These are phyloP conservation scores for Brachionus koreanus DNA, from an alignment of 1,140 invertebrate species.

Conservation along the genomic window DNA sequence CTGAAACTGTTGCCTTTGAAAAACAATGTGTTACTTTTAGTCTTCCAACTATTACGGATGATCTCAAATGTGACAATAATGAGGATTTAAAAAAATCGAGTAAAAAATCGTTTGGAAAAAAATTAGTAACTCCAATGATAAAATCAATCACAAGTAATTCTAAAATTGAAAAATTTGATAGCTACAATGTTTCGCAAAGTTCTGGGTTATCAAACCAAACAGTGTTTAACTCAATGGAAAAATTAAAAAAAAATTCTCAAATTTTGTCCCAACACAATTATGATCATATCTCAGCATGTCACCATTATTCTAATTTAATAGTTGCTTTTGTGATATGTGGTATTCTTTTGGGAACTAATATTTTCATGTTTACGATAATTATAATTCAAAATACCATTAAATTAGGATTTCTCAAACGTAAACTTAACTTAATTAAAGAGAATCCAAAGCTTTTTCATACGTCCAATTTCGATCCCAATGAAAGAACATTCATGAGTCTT, in stretches of 20 bases:
- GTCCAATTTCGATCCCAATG: neutral
- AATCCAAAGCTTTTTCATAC: neutral
- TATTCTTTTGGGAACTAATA: conserved; percentile 30
- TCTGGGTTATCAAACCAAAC: neutral
- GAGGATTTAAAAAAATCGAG: neutral
- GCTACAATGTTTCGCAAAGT: neutral
- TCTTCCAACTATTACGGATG: neutral
- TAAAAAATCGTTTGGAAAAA: neutral
- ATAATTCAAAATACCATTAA: conserved; percentile 43
- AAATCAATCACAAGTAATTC: neutral
- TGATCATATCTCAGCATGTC: conserved; percentile 1
- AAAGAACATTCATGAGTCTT: neutral
- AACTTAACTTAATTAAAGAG: neutral
- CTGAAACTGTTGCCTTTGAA: conserved; percentile 40
- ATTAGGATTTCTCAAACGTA: neutral
- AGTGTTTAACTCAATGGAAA: neutral
- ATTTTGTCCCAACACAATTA: neutral
- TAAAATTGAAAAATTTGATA: neutral
- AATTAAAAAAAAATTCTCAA: neutral
- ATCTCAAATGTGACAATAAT: neutral
- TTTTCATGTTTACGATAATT: conserved; percentile 43
- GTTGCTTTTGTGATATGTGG: conserved; percentile 42
- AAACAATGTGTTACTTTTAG: conserved; percentile 36
- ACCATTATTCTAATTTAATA: conserved; percentile 37
- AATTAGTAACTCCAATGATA: neutral